These are phyloP conservation scores for Psittacara wagleri DNA, from an alignment of 2,113 vertebrate species.

Conservation along the genomic window DNA sequence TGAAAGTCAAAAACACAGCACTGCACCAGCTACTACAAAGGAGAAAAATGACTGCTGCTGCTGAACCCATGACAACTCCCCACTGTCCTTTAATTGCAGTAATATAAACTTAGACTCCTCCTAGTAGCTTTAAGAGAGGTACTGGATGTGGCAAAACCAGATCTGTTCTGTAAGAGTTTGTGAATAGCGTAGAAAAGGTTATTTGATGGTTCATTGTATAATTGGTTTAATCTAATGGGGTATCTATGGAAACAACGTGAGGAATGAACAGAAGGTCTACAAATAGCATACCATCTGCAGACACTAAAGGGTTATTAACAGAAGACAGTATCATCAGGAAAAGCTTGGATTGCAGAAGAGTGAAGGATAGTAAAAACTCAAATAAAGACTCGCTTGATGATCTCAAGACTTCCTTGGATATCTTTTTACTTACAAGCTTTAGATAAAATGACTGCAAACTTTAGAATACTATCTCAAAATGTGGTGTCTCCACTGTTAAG, in stretches of 20 bases:
- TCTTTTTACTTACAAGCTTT: background rate
- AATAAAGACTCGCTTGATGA: background rate
- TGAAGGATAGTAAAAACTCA: background rate
- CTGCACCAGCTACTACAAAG: too few relatives aligned
- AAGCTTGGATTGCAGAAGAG: background rate
- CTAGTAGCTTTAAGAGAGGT: background rate
- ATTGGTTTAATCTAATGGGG: background rate
- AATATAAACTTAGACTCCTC: background rate
- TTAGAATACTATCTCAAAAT: background rate
- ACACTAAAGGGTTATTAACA: background rate
- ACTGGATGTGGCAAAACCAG: background rate
- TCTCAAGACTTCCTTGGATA: background rate
- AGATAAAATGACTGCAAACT: accelerated
- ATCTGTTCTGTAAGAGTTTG: background rate
- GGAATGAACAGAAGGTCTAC: background rate
- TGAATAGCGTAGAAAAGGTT: background rate
- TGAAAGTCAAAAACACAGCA: too few relatives aligned
- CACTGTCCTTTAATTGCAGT: background rate
- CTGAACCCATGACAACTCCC: too few relatives aligned
- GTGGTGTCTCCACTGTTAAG: background rate
- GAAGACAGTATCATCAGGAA: background rate
- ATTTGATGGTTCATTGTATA: background rate
- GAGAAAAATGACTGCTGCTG: too few relatives aligned
- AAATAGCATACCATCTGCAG: background rate
- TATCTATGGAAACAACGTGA: background rate